Percentiles rank a stretch among this genome's conserved stretches.
These are phyloP conservation scores for Cryptocheilus praepositus DNA, from an alignment of 2,888 invertebrate genomes.

Conservation along the genomic window DNA sequence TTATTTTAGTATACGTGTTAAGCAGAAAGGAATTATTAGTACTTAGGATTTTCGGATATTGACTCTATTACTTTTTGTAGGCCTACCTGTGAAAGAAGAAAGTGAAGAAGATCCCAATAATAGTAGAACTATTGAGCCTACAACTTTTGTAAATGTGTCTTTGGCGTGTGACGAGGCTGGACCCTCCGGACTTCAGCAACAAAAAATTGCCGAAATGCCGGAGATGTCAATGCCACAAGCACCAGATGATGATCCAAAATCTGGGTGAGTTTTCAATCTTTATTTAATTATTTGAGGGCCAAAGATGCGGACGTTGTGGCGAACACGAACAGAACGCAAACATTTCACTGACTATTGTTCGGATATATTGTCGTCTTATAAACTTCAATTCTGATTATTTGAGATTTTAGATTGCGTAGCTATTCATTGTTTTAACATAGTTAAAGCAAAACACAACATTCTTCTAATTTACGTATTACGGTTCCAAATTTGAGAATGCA, in stretches of 20 bases:
- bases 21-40: not conserved
- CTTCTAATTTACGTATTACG: too few species aligned
- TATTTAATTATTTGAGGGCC: slow-evolving; percentile 55
- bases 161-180: slow-evolving; percentile 73
- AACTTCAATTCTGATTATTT: too few species aligned
- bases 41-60: not conserved
- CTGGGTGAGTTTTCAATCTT: slow-evolving; percentile 71
- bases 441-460: too few species aligned
- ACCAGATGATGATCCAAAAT: slow-evolving; percentile 69
- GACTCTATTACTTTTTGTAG: slow-evolving; percentile 42
- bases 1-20: too few species aligned
- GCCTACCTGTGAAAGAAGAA: slow-evolving; percentile 72
- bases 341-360: not conserved
- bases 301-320: slow-evolving; percentile 71
- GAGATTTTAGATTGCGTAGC: too few species aligned
- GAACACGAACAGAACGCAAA: slow-evolving; percentile 60
- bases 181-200: slow-evolving; percentile 73
- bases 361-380: too few species aligned
- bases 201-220: slow-evolving; percentile 69
- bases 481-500: too few species aligned
- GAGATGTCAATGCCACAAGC: slow-evolving; percentile 67
- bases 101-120: slow-evolving; percentile 67
- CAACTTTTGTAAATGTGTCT: slow-evolving; percentile 72
- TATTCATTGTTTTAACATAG: too few species aligned
- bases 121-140: slow-evolving; percentile 67